A percentile compares a stretch with the other conserved stretches of the same genome.
phyloP scores from a whole-genome alignment of 2,888 invertebrate genomes.

The Mythimna pallens region DNA sequence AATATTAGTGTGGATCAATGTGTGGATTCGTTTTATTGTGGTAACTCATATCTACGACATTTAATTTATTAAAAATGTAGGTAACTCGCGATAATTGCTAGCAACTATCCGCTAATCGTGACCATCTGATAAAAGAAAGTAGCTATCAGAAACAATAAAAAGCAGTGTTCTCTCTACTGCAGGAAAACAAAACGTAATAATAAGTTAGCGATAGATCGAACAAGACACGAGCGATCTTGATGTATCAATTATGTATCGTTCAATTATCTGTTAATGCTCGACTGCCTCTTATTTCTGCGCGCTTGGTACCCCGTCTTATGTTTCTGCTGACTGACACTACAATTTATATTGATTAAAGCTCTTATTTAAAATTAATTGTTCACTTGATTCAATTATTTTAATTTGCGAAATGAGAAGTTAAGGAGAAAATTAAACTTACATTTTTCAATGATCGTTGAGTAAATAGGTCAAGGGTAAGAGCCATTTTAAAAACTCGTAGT shows the following conservation, averaged over 20 bases:
- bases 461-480: constrained; percentile 7
- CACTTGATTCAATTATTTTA: constrained; percentile 14
- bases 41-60: no score
- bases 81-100: background rate
- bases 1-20: no score
- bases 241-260: constrained; percentile 51
- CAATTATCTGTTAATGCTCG: constrained; percentile 45
- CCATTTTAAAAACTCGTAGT: background rate
- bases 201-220: constrained; percentile 33
- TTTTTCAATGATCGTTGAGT: constrained; percentile 3
- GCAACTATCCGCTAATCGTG: background rate
- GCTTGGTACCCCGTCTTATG: constrained; percentile 22
- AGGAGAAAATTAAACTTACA: constrained; percentile 2
- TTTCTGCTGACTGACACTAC: constrained; percentile 23
- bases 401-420: background rate
- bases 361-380: constrained; percentile 14
- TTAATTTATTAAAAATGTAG: background rate
- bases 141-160: constrained; percentile 9
- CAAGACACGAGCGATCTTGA: constrained; percentile 40
- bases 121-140: constrained; percentile 11
- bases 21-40: no score
- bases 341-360: constrained; percentile 8
- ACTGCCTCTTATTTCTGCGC: constrained; percentile 35
- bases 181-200: constrained; percentile 25
- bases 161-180: background rate